Percentiles rank a stretch among this genome's conserved stretches.
Evolutionary conservation across 64 coral and sea anemone species (phyloP).

Genomic region (Pocillopora damicornis): DNA sequence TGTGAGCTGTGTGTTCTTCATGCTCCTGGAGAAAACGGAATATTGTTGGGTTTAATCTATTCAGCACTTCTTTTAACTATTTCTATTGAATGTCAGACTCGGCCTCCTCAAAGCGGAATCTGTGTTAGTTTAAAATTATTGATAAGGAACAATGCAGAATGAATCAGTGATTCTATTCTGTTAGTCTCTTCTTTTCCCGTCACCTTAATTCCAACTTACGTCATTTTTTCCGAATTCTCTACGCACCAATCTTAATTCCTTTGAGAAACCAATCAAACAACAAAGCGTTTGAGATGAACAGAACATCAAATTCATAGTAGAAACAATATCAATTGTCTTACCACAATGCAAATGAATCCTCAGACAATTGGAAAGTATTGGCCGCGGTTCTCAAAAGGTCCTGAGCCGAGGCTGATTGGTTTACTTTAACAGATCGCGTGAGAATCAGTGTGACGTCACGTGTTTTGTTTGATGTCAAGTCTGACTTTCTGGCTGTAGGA

Average conservation of each 20-base stretch:
- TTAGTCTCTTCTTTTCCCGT: too few species aligned
- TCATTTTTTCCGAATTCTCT: too few species aligned
- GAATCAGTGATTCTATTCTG: too few species aligned
- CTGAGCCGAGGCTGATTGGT: conserved; percentile 30
- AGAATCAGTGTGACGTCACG: conserved; percentile 51
- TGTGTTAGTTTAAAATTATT: too few species aligned
- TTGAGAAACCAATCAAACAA: too few species aligned
- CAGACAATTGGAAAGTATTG: conserved; percentile 37
- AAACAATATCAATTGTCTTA: background rate
- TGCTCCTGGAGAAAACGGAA: conserved; percentile 23
- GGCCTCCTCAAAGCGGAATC: too few species aligned
- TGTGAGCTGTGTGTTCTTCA: conserved; percentile 39
- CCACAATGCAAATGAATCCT: conserved; percentile 67
- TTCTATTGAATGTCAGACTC: too few species aligned
- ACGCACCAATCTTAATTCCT: too few species aligned
- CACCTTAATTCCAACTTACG: too few species aligned
- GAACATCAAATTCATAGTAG: background rate
- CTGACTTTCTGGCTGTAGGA: conserved; percentile 20
- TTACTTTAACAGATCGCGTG: conserved; percentile 65
- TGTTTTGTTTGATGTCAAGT: background rate
- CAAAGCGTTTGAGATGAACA: background rate
- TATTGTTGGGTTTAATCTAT: background rate
- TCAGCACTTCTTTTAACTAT: too few species aligned
- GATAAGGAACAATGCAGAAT: too few species aligned
- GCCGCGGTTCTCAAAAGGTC: conserved; percentile 63